Evolutionary conservation across 2,113 vertebrate genomes (phyloP).

Genomic region (Leptocoma aspasia): DNA sequence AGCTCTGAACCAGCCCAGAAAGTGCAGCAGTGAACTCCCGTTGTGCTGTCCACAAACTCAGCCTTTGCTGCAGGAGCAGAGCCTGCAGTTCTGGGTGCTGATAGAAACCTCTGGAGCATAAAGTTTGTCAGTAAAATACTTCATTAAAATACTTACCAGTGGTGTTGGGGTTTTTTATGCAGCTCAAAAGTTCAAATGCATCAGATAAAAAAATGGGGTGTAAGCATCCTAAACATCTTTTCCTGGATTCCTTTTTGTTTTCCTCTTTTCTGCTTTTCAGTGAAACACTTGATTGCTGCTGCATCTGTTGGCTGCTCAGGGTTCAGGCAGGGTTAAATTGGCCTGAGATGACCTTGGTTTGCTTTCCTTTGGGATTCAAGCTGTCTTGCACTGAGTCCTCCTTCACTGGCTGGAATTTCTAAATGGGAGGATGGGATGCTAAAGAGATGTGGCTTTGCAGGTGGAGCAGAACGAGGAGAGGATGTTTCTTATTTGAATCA

Average conservation of each 20-base stretch:
- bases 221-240: neutral
- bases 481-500: neutral
- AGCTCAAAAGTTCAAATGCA: neutral
- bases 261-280: neutral
- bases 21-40: rapidly evolving
- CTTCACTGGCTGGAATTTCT: neutral
- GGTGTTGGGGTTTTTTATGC: neutral
- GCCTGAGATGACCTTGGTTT: neutral
- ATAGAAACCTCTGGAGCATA: neutral
- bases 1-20: neutral
- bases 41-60: neutral
- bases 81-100: neutral
- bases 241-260: neutral
- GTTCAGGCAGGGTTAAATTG: neutral
- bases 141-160: neutral
- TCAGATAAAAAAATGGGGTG: neutral
- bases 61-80: neutral
- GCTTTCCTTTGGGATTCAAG: neutral
- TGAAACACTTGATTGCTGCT: neutral
- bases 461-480: neutral
- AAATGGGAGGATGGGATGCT: neutral
- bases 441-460: neutral
- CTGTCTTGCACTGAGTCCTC: neutral
- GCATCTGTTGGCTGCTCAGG: neutral
- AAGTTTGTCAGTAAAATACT: neutral